phyloP scores from a whole-genome alignment of 2,888 invertebrate genomes.

The Drosophila atroscutellata region DNA sequence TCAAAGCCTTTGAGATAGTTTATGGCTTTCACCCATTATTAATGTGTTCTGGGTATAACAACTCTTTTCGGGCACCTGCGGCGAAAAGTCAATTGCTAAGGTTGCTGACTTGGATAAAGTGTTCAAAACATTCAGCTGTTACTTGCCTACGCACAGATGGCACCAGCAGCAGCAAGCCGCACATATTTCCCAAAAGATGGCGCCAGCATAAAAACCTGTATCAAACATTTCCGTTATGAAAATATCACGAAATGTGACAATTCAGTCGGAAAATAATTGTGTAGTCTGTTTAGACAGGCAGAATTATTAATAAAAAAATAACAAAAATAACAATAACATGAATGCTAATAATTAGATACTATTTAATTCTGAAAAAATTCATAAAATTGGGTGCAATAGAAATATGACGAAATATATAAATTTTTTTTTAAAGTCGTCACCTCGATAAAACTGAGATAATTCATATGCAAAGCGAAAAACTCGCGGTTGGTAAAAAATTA shows the following conservation, averaged over 20 bases:
- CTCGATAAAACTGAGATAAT: conserved; percentile 42
- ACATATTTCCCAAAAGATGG: not conserved
- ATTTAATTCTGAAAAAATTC: not conserved
- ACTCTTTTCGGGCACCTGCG: not conserved
- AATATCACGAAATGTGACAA: conserved; percentile 14
- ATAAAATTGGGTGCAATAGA: not conserved
- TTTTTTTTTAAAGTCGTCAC: conserved; percentile 19
- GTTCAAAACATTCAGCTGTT: not conserved
- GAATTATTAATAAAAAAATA: not conserved
- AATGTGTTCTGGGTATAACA: not conserved
- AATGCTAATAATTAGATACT: not conserved
- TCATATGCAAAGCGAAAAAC: conserved; percentile 55
- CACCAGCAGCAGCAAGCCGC: not conserved
- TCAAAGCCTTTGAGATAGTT: not conserved
- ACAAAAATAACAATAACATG: not conserved
- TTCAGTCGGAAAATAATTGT: conserved; percentile 3
- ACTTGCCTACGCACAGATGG: not conserved
- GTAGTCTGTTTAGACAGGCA: not conserved
- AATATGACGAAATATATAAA: not conserved
- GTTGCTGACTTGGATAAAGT: conserved; percentile 10
- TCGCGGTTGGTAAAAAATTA: conserved; percentile 74
- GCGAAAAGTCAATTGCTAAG: not conserved
- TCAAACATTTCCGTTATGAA: conserved; percentile 10
- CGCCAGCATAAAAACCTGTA: not conserved
- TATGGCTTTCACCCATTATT: not conserved